Evolutionary conservation across 2,888 invertebrate genomes (phyloP), one percentile per base, ranked within the genome.

Genomic region (Volucella inanis): DNA sequence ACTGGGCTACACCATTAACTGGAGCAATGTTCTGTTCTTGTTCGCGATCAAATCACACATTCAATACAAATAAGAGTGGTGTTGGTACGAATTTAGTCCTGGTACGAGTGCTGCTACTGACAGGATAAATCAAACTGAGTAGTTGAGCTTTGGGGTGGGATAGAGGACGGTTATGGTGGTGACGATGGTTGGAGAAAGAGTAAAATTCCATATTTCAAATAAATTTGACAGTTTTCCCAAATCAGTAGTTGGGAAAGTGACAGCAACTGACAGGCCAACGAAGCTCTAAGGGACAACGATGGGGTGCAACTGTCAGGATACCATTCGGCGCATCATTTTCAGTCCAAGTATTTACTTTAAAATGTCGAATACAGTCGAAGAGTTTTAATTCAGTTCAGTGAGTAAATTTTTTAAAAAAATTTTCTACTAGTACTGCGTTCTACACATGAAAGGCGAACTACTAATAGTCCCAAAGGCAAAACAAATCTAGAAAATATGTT

Each of bases 161-260:
- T 10, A n/a, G 11, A 2, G 15, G 38, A 22, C 22, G 22, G 22
- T 22, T 18, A 18, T 18, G 18, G 18, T 18, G 18, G 18, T 18
- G 18, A 18, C 2, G 22, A 22, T 22, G 22, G 22, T 22, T 3
- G 22, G 22, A 22, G 22, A 22, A 22, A 31, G n/a, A 12, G 12
- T 31, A 59, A 43, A 68, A 76, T 59, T 70, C 50, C 70, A 84
- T 79, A 79, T 80, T 79, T 84, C 84, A 84, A 75, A 80, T 75
- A 79, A 80, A 65, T 84, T 80, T 84, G 84, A 84, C 79, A 84
- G 84, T 61, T 79, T 75, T 3, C 45, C 43, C 22, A 79, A 84
- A 71, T 80, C 68, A 47, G 79, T 77, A 45, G 67, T 68, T 62
- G 59, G 62, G 41, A 41, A 72, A 59, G 57, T 75, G 62, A 84